phyloP scores from a whole-genome alignment of 35 echinoderm and acorn worm genomes.

The Heliocidaris tuberculata region DNA sequence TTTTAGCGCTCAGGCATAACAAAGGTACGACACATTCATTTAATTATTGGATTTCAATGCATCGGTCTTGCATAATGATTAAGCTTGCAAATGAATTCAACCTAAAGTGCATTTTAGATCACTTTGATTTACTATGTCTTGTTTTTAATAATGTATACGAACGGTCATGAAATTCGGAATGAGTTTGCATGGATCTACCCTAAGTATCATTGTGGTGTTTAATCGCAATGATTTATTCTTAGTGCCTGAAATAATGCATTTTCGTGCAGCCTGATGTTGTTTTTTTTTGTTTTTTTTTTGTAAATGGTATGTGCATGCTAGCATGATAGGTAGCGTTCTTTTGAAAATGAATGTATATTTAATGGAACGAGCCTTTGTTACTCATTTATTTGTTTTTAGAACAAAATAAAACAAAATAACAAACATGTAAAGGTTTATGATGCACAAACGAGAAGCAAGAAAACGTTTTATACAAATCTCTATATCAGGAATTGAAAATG shows the following conservation, averaged over 20 bases:
- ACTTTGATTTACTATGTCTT: neutral
- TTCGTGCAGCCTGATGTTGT: neutral
- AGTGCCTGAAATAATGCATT: neutral
- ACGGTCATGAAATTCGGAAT: neutral
- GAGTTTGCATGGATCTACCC: neutral
- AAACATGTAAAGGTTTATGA: too few species aligned
- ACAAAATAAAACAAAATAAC: too few species aligned
- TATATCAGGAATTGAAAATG: too few species aligned
- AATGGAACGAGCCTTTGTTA: too few species aligned
- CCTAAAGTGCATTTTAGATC: neutral
- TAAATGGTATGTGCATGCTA: neutral
- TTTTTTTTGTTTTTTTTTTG: too few species aligned
- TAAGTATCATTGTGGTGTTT: neutral
- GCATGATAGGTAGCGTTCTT: too few species aligned
- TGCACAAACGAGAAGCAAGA: too few species aligned
- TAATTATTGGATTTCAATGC: neutral
- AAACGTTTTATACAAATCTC: too few species aligned
- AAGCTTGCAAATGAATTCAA: neutral
- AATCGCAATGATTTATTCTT: neutral
- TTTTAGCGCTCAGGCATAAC: slow-evolving; percentile 43
- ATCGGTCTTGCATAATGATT: neutral
- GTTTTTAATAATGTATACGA: neutral
- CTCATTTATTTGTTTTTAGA: too few species aligned
- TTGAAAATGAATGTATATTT: too few species aligned
- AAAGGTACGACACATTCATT: slow-evolving; percentile 15